Conservation (phyloP, 2,888 invertebrate genomes). For the Sphaerophoria rueppellii region DNA sequence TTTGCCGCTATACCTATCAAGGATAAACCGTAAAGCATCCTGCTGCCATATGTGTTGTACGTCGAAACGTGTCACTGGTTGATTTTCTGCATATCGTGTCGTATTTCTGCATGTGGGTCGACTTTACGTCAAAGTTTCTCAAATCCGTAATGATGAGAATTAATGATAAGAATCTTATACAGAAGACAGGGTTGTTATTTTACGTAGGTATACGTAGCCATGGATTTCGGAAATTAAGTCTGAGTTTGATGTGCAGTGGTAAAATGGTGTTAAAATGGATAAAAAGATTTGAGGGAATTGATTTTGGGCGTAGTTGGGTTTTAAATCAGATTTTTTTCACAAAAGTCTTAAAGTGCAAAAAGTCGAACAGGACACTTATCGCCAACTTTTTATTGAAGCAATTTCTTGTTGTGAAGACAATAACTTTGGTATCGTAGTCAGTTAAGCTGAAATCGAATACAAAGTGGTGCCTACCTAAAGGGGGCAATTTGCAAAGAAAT, state of each 20-base stretch:
- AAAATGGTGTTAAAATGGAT: slow-evolving; percentile 53
- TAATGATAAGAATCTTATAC: slow-evolving; percentile 66
- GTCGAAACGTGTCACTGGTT: slow-evolving; percentile 58
- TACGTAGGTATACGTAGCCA: neutral
- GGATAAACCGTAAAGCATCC: neutral
- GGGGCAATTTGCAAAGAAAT: too few species aligned
- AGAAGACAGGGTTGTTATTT: slow-evolving; percentile 4
- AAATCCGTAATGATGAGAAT: slow-evolving; percentile 71
- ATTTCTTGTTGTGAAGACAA: too few species aligned
- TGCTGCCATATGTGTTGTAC: slow-evolving; percentile 32
- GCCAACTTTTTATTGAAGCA: too few species aligned
- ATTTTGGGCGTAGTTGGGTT: slow-evolving; percentile 48
- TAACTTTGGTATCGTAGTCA: too few species aligned
- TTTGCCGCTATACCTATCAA: slow-evolving; percentile 9
- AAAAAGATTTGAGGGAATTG: slow-evolving; percentile 67
- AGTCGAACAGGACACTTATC: too few species aligned
- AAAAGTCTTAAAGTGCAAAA: too few species aligned
- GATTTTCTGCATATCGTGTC: slow-evolving; percentile 44
- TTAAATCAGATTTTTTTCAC: too few species aligned
- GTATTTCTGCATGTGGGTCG: slow-evolving; percentile 37
- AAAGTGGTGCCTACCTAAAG: too few species aligned
- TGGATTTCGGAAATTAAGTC: neutral
- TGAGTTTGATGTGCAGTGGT: too few species aligned
- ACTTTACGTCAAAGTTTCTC: slow-evolving; percentile 53
- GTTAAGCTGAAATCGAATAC: too few species aligned